Conservation (phyloP, 2,888 invertebrate species). For the Aleiodes testaceus region DNA sequence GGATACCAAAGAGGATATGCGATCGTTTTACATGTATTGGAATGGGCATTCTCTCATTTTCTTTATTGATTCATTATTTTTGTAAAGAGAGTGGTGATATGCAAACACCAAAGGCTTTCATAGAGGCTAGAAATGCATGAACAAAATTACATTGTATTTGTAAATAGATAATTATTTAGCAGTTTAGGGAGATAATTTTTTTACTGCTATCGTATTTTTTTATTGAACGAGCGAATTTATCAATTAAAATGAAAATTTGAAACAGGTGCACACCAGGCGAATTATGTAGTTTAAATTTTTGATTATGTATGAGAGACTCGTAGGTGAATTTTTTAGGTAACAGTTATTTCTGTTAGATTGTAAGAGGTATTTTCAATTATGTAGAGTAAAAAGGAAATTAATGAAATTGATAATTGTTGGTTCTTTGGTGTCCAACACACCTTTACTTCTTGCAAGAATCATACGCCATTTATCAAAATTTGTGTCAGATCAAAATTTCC, state of each 20-base stretch:
- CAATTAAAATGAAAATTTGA: background rate
- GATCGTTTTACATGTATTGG: conserved; percentile 18
- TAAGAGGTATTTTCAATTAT: conserved; percentile 16
- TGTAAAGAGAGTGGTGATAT: background rate
- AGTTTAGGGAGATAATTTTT: background rate
- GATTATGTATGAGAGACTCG: background rate
- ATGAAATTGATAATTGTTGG: conserved; percentile 3
- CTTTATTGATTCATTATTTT: background rate
- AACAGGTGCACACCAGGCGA: no score
- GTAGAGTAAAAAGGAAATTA: background rate
- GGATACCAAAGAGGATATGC: conserved; percentile 29
- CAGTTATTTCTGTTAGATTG: background rate
- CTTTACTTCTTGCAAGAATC: conserved; percentile 6
- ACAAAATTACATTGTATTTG: conserved; percentile 1
- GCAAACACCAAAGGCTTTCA: conserved; percentile 17
- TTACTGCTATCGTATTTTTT: conserved; percentile 14
- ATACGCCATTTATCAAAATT: conserved; percentile 12
- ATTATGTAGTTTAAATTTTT: no score
- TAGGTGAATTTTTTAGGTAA: background rate
- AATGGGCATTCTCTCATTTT: conserved; percentile 5
- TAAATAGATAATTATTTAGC: background rate
- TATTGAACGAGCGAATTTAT: conserved; percentile 13
- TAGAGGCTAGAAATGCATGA: conserved; percentile 5
- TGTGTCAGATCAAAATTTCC: background rate
- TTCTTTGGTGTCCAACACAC: conserved; percentile 28